Evolutionary conservation across 2,797 vertebrate species (phyloP).

Genomic region (Acrossocheilus wenchowensis): DNA sequence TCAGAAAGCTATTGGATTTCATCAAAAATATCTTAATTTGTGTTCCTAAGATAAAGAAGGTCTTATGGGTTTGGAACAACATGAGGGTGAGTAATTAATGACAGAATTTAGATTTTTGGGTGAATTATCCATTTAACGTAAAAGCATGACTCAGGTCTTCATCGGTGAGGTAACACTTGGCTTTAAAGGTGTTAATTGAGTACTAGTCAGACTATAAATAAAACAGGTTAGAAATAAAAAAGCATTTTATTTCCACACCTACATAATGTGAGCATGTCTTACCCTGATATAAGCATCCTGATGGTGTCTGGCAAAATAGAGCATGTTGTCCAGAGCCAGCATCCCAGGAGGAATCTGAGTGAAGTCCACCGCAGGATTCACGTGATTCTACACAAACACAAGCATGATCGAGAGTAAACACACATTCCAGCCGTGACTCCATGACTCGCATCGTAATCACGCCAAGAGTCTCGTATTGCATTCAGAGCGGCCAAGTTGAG

Average conservation of each 20-base stretch:
- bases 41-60: background rate
- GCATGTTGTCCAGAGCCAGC: slow-evolving; percentile 97
- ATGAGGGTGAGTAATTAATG: background rate
- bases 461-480: background rate
- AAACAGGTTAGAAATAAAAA: background rate
- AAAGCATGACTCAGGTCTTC: slow-evolving; percentile 8
- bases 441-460: slow-evolving; percentile 20
- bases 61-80: background rate
- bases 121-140: background rate
- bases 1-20: background rate
- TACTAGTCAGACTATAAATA: slow-evolving; percentile 2
- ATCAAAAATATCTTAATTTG: too few relatives aligned
- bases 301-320: slow-evolving; percentile 95
- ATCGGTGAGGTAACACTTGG: background rate
- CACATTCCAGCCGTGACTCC: slow-evolving; percentile 4
- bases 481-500: background rate
- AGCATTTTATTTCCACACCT: background rate
- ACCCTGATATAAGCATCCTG: slow-evolving; percentile 97
- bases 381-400: slow-evolving; percentile 86
- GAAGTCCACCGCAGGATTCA: slow-evolving; percentile 99
- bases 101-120: background rate
- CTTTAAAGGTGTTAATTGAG: slow-evolving; percentile 9
- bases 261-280: slow-evolving; percentile 62
- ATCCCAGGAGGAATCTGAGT: slow-evolving; percentile 98
- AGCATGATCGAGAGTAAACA: slow-evolving; percentile 21